Percentiles rank a stretch among this genome's conserved stretches.
Conservation (phyloP, 2,888 invertebrate genomes). For the Nycteola revayana region DNA sequence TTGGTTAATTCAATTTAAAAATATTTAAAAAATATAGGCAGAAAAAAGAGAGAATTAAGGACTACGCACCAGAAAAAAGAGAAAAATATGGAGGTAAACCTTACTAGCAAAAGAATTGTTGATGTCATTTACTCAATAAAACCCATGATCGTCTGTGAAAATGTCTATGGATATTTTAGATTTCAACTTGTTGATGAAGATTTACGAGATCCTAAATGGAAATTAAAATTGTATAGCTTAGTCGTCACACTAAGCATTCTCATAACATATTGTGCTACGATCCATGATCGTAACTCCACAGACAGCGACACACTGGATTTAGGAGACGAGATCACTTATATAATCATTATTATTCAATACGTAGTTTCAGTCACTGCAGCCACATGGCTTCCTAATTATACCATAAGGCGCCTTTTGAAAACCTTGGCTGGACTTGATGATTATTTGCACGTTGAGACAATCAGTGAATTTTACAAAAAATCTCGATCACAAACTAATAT, state of each 20-base stretch:
- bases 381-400: no score
- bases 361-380: slow-evolving; percentile 33
- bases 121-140: slow-evolving; percentile 11
- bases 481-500: slow-evolving; percentile 24
- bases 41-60: no score
- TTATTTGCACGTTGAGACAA: slow-evolving; percentile 32
- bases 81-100: background rate
- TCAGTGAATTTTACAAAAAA: slow-evolving; percentile 37
- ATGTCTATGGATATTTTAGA: slow-evolving; percentile 7
- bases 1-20: no score
- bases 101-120: background rate
- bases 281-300: no score
- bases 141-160: slow-evolving; percentile 6
- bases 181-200: background rate
- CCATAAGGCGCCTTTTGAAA: no score
- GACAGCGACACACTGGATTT: slow-evolving; percentile 7
- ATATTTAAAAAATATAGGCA: no score
- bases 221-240: background rate
- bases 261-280: background rate
- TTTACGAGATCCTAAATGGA: background rate
- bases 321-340: slow-evolving; percentile 34
- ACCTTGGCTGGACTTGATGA: slow-evolving; percentile 40
- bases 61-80: no score
- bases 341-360: slow-evolving; percentile 42
- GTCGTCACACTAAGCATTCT: background rate